A percentile compares a stretch with the other conserved stretches of the same genome.
Evolutionary conservation across 1,140 invertebrate species (phyloP).

Genomic region (Tenebrio molitor): DNA sequence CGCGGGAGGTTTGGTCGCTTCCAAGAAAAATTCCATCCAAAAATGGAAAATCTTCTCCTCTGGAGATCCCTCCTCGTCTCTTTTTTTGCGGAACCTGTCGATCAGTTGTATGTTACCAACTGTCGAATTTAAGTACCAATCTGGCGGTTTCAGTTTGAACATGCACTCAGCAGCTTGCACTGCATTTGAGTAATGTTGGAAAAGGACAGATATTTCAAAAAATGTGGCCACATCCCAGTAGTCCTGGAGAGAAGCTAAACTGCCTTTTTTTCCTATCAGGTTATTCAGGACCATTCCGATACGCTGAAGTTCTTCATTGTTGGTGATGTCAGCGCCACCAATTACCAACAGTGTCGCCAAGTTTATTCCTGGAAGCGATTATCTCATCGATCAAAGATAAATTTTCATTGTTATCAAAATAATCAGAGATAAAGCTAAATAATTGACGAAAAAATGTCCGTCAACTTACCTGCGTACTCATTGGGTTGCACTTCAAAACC

Average conservation of each 20-base stretch:
- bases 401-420: not conserved
- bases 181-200: slow-evolving; percentile 97
- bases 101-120: slow-evolving; percentile 98
- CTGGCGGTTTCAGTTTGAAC: slow-evolving; percentile 98
- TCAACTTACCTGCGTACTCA: slow-evolving; percentile 87
- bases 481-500: slow-evolving; percentile 98
- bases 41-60: slow-evolving; percentile 94
- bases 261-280: slow-evolving; percentile 98
- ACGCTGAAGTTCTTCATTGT: slow-evolving; percentile 91
- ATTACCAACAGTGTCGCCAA: slow-evolving; percentile 98
- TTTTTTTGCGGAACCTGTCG: slow-evolving; percentile 90
- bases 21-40: slow-evolving; percentile 99
- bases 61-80: slow-evolving; percentile 76
- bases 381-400: no score
- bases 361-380: slow-evolving; percentile 83
- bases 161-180: slow-evolving; percentile 98
- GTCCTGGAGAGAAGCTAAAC: slow-evolving; percentile 91
- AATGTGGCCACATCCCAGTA: slow-evolving; percentile 99
- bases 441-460: not conserved
- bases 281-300: slow-evolving; percentile 96
- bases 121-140: slow-evolving; percentile 99
- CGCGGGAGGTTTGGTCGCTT: slow-evolving; percentile 86
- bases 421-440: no score
- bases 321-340: slow-evolving; percentile 94
- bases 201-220: slow-evolving; percentile 98